Evolutionary conservation across 1,140 invertebrate species (phyloP).

Genomic region (Leptinotarsa texana): DNA sequence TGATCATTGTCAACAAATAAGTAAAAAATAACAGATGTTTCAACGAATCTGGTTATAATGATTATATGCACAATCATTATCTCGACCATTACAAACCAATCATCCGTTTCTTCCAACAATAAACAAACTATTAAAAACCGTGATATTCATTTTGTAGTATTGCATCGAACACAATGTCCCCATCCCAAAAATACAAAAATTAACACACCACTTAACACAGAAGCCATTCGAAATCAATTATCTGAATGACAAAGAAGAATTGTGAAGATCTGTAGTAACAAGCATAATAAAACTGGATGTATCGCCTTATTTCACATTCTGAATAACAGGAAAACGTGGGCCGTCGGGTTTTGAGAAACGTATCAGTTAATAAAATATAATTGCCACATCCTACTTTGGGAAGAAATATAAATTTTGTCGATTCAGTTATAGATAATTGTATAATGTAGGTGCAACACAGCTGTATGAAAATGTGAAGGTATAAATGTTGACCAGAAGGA

Average conservation of each 20-base stretch:
- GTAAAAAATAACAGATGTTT: background rate
- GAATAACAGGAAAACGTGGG: constrained; percentile 23
- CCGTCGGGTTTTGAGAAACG: constrained; percentile 5
- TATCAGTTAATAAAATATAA: constrained; percentile 14
- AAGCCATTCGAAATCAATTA: constrained; percentile 8
- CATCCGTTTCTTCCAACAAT: background rate
- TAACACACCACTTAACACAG: constrained; percentile 8
- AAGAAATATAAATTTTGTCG: constrained; percentile 22
- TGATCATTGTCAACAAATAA: no score
- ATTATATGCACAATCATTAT: background rate
- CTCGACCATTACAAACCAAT: background rate
- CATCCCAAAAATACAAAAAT: background rate
- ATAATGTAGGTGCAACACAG: background rate
- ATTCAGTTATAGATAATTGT: constrained; percentile 1
- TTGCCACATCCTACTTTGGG: constrained; percentile 21
- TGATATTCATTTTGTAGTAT: background rate
- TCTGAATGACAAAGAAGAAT: background rate
- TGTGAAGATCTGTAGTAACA: background rate
- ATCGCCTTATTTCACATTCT: constrained; percentile 18
- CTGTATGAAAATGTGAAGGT: no score
- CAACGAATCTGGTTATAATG: background rate
- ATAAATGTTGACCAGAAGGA: no score
- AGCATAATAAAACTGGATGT: constrained; percentile 14
- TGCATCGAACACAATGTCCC: background rate
- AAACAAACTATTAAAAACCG: background rate